Evolutionary conservation across 2,797 vertebrate genomes (phyloP).

Genomic region (Schizopygopsis pylzovi): DNA sequence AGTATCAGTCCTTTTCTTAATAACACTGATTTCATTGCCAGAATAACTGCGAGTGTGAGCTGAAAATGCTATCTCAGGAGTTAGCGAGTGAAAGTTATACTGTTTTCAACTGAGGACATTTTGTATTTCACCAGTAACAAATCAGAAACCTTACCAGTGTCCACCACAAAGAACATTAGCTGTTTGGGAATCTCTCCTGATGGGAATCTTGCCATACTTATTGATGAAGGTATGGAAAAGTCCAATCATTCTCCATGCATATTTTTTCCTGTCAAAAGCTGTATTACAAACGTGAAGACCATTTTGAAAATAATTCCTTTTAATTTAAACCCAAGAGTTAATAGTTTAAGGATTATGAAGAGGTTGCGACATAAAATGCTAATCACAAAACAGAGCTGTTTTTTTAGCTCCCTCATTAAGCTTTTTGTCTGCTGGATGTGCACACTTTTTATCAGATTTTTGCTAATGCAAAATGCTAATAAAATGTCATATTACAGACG

Average conservation of each 20-base stretch:
- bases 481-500: neutral
- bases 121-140: conserved; percentile 82
- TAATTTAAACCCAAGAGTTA: neutral
- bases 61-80: neutral
- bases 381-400: neutral
- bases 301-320: neutral
- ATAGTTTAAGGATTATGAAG: neutral
- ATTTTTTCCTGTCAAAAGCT: neutral
- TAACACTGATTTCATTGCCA: neutral
- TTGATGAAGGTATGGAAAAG: conserved; percentile 88
- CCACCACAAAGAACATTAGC: conserved; percentile 86
- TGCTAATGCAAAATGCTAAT: neutral
- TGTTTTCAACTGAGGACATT: neutral
- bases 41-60: neutral
- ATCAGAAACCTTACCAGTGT: conserved; percentile 88
- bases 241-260: neutral
- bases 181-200: conserved; percentile 93
- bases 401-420: neutral
- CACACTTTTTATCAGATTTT: neutral
- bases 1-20: conserved; percentile 58
- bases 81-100: too few relatives aligned
- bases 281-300: neutral
- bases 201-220: conserved; percentile 86
- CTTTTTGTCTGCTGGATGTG: neutral
- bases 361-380: neutral